Evolutionary conservation across 2,113 vertebrate genomes (phyloP).

Genomic region (Leptocoma aspasia): DNA sequence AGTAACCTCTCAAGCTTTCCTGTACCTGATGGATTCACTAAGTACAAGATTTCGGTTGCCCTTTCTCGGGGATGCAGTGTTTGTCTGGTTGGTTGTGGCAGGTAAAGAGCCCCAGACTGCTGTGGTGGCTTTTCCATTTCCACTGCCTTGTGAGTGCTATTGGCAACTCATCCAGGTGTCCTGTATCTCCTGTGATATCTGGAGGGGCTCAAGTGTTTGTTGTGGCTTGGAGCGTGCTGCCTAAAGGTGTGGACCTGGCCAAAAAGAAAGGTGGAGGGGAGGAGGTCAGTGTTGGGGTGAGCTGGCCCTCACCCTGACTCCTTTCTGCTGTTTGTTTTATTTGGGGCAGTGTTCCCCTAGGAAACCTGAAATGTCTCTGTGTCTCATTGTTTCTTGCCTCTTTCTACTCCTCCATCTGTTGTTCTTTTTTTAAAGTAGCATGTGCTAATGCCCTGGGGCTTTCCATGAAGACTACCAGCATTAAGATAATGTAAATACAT

Average conservation of each 20-base stretch:
- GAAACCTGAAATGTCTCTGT: not conserved
- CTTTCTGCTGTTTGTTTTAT: not conserved
- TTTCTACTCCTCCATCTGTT: not conserved
- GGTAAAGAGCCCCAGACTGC: not conserved
- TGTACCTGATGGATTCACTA: not conserved
- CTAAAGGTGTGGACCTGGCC: not conserved
- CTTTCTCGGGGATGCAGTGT: not conserved
- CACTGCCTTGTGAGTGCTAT: not conserved
- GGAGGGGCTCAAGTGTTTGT: not conserved
- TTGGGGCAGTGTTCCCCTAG: not conserved
- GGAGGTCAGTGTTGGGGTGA: not conserved
- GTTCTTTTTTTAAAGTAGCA: not conserved
- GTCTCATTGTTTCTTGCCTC: not conserved
- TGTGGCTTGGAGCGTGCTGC: not conserved
- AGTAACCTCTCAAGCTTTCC: not conserved
- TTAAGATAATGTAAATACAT: not conserved
- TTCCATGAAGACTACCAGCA: not conserved
- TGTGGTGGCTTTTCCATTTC: not conserved
- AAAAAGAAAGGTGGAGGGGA: not conserved
- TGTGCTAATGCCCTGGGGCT: not conserved
- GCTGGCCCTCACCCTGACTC: not conserved
- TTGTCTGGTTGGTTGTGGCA: not conserved
- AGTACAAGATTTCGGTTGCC: rapidly evolving
- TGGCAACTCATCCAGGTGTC: not conserved
- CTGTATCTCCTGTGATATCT: not conserved